A percentile compares a stretch with the other conserved stretches of the same genome.
phyloP scores from a whole-genome alignment of 1,140 invertebrate species.

The Cydia fagiglandana region DNA sequence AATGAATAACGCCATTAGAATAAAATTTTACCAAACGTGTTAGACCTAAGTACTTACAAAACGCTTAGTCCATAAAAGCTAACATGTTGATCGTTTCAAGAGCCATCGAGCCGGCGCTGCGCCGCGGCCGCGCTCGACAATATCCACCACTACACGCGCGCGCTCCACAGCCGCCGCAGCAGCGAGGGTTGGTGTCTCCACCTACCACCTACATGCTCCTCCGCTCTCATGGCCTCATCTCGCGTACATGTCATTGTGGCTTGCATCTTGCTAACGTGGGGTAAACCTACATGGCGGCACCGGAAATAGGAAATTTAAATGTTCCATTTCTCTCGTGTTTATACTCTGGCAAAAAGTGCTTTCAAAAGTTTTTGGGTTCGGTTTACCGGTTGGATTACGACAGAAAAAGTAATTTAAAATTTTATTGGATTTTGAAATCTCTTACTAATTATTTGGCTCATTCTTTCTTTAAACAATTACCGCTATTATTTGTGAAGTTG shows the following conservation, averaged over 20 bases:
- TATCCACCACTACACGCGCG: constrained; percentile 66
- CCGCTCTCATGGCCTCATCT: no score
- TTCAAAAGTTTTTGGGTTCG: no score
- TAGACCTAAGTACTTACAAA: not conserved
- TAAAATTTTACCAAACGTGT: not conserved
- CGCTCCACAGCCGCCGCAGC: constrained; percentile 41
- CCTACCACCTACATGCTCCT: no score
- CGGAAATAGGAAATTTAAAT: not conserved
- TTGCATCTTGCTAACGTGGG: not conserved
- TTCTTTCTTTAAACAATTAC: no score
- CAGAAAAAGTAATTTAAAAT: no score
- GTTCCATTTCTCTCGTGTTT: no score
- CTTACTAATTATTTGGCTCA: no score
- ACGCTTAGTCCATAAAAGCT: constrained; percentile 4
- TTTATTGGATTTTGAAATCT: no score
- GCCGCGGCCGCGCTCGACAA: constrained; percentile 59
- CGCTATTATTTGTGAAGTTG: no score
- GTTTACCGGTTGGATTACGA: no score
- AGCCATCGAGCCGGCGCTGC: constrained; percentile 56
- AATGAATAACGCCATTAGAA: not conserved
- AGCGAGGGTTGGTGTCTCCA: constrained; percentile 46
- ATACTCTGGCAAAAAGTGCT: no score
- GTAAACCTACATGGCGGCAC: not conserved
- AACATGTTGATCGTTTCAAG: constrained; percentile 37
- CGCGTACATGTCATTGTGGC: not conserved